Evolutionary conservation across 2,888 invertebrate species (phyloP).

Genomic region (Asteroscopus sphinx): DNA sequence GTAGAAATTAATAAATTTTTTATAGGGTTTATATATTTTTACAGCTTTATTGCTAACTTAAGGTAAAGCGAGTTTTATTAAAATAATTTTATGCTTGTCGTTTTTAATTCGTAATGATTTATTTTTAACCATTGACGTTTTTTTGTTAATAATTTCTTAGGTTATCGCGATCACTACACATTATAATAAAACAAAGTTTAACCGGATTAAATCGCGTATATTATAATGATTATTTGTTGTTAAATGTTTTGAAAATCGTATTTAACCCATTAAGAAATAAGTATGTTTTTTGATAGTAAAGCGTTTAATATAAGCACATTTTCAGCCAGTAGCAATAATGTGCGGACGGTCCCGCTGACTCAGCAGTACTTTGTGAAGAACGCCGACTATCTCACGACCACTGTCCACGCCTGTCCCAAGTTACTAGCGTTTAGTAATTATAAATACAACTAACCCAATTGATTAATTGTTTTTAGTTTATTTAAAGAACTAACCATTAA

Average conservation of each 20-base stretch:
- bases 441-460: background rate
- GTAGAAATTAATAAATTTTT: slow-evolving; percentile 17
- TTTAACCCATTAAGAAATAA: no score
- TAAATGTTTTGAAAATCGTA: no score
- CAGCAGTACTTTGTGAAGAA: slow-evolving; percentile 74
- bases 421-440: slow-evolving; percentile 31
- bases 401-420: slow-evolving; percentile 32
- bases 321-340: slow-evolving; percentile 59
- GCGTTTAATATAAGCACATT: slow-evolving; percentile 27
- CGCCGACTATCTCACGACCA: slow-evolving; percentile 78
- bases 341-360: slow-evolving; percentile 72
- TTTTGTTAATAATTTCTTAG: no score
- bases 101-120: slow-evolving; percentile 19
- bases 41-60: slow-evolving; percentile 22
- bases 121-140: no score
- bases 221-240: no score
- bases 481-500: no score
- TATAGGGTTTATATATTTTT: slow-evolving; percentile 15
- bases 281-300: background rate
- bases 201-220: no score
- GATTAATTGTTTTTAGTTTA: no score
- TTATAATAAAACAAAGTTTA: no score
- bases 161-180: no score
- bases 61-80: slow-evolving; percentile 20
- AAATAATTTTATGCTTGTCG: slow-evolving; percentile 6